Conservation (phyloP, 64 coral and sea anemone genomes). For the Cladopsammia gracilis region DNA sequence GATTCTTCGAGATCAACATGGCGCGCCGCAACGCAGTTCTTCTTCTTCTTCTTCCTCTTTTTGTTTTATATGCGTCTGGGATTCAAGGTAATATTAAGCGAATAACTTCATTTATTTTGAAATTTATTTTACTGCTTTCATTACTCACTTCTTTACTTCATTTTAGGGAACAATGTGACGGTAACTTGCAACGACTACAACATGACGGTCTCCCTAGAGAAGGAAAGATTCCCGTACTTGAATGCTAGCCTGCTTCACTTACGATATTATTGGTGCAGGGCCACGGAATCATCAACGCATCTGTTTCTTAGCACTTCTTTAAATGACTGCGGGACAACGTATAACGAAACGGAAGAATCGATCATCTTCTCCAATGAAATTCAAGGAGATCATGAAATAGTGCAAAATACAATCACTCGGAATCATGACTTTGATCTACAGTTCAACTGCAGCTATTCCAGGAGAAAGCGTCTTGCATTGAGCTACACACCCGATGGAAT, state of each 20-base stretch:
- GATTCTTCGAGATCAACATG: not conserved
- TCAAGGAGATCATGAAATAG: not conserved
- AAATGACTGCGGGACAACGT: constrained; percentile 62
- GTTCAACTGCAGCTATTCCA: constrained; percentile 77
- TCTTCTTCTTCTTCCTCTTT: not conserved
- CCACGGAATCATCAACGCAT: constrained; percentile 27
- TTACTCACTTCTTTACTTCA: not conserved
- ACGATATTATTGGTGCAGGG: constrained; percentile 7
- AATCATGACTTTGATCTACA: constrained; percentile 49
- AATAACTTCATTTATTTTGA: not conserved
- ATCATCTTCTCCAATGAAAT: constrained; percentile 60
- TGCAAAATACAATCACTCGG: constrained; percentile 42
- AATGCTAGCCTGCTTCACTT: constrained; percentile 50
- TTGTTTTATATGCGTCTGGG: not conserved
- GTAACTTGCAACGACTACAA: constrained; percentile 51
- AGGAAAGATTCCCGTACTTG: constrained; percentile 8
- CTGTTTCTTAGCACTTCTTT: constrained; percentile 53
- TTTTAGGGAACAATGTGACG: constrained; percentile 40
- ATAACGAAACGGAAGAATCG: constrained; percentile 32
- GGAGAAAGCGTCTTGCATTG: not conserved
- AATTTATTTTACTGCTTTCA: not conserved
- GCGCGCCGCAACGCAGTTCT: not conserved
- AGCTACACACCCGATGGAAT: not conserved
- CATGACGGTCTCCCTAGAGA: constrained; percentile 48
- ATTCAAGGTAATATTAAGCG: not conserved